Conservation (phyloP, 1,140 invertebrate species). For the Halictus rubicundus region DNA sequence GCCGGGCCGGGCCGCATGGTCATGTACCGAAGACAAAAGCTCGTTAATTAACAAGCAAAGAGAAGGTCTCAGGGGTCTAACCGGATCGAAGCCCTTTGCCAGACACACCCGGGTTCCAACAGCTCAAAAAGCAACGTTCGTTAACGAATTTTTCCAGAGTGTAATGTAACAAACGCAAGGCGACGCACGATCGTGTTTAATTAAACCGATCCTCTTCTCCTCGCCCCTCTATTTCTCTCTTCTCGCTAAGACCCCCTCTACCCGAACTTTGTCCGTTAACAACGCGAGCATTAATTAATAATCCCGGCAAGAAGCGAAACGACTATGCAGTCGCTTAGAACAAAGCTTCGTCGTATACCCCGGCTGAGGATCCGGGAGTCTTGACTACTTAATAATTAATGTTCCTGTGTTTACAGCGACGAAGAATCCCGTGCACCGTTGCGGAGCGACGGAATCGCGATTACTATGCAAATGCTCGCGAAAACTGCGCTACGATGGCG, state of each 20-base stretch:
- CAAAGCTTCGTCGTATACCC: background rate
- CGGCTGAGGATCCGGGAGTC: background rate
- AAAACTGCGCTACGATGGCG: no score
- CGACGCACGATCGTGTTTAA: conserved; percentile 15
- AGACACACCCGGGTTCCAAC: background rate
- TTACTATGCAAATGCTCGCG: no score
- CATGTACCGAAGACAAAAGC: background rate
- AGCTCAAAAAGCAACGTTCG: background rate
- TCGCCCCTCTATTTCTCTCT: background rate
- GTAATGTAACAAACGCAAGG: background rate
- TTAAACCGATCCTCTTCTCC: conserved; percentile 4
- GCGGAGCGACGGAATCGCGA: no score
- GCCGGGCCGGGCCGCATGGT: background rate
- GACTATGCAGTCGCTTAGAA: background rate
- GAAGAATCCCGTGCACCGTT: no score
- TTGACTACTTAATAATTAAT: conserved; percentile 16
- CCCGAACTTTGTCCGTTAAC: conserved; percentile 9
- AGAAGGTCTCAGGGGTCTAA: background rate
- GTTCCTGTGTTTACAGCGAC: background rate
- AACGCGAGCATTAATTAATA: conserved; percentile 31
- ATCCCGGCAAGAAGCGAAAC: conserved; percentile 1
- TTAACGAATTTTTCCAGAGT: conserved; percentile 9
- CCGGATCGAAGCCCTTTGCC: background rate
- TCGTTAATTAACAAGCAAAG: conserved; percentile 3
- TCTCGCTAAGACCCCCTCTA: no score